Percentiles rank a stretch among this genome's conserved stretches.
These are phyloP conservation scores for Autographa pulchrina DNA, from an alignment of 2,888 invertebrate genomes.

Conservation along the genomic window DNA sequence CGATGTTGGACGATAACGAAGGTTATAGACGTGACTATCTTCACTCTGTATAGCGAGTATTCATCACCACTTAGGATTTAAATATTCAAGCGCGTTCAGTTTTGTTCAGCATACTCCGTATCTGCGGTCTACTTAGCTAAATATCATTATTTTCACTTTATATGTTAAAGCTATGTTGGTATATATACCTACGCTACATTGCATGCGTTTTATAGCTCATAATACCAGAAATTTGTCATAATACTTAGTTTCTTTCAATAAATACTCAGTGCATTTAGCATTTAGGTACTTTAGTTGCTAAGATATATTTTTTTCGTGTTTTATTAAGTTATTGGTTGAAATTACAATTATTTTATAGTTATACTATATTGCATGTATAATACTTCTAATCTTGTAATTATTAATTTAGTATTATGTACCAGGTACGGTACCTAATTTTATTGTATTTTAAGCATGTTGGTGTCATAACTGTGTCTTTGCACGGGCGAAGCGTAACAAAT, in stretches of 20 bases:
- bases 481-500: not conserved
- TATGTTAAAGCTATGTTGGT: too few species aligned
- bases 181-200: too few species aligned
- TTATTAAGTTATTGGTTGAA: conserved; percentile 12
- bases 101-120: too few species aligned
- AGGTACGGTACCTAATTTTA: not conserved
- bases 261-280: conserved; percentile 68
- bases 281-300: conserved; percentile 39
- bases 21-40: too few species aligned
- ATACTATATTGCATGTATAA: conserved; percentile 1
- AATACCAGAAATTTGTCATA: conserved; percentile 6
- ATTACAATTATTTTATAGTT: conserved; percentile 16
- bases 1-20: too few species aligned
- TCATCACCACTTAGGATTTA: too few species aligned
- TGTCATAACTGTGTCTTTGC: not conserved
- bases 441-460: not conserved
- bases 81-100: too few species aligned
- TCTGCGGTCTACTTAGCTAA: too few species aligned
- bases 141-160: too few species aligned
- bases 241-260: conserved; percentile 25
- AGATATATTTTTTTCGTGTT: conserved; percentile 21
- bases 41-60: too few species aligned
- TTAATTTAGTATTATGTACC: not conserved
- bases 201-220: too few species aligned
- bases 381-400: conserved; percentile 13